Conservation (phyloP, 2,888 invertebrate genomes). For the Cephalotes varians region DNA sequence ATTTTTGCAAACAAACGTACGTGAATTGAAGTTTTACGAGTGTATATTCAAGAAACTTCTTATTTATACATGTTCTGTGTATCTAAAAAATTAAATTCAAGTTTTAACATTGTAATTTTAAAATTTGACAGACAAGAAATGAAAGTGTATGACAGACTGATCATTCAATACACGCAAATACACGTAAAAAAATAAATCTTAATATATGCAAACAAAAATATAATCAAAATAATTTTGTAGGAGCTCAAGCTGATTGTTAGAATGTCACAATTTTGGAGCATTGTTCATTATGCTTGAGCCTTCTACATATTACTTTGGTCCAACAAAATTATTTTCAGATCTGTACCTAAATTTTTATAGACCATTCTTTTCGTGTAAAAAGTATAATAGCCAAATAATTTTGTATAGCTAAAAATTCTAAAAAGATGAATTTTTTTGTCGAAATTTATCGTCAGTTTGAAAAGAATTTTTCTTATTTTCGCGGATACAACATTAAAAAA, state of each 20-base stretch:
- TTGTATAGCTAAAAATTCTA: neutral
- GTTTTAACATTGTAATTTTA: neutral
- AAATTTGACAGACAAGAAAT: neutral
- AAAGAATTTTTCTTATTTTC: neutral
- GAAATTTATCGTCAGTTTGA: neutral
- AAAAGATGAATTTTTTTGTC: neutral
- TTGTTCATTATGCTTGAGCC: too few relatives aligned
- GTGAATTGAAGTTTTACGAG: neutral
- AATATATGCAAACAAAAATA: too few relatives aligned
- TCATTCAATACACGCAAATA: neutral
- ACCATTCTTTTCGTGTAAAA: neutral
- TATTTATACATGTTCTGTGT: neutral
- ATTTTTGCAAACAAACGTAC: neutral
- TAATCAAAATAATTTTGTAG: too few relatives aligned
- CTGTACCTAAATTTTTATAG: too few relatives aligned
- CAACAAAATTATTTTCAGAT: too few relatives aligned
- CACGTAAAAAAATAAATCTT: neutral
- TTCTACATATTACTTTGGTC: neutral
- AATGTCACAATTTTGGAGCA: too few relatives aligned
- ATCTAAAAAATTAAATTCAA: neutral
- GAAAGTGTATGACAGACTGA: neutral
- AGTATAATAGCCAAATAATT: neutral
- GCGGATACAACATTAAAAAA: neutral
- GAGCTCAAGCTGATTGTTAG: too few relatives aligned
- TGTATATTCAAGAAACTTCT: neutral